phyloP scores from a whole-genome alignment of 2,797 vertebrate species.

The Nannoperca obscura region DNA sequence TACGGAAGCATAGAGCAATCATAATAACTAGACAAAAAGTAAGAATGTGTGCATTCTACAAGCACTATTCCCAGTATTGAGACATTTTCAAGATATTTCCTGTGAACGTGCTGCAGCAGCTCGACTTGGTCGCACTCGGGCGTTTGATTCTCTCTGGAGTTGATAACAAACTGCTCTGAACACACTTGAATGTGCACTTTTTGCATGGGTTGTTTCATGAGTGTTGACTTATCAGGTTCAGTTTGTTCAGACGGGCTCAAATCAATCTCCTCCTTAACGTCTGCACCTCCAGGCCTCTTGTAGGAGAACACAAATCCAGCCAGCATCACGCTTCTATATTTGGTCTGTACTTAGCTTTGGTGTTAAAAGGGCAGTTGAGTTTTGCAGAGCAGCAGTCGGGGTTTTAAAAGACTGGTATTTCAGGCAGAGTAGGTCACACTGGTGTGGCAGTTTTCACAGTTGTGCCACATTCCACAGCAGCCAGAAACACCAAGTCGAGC shows the following conservation, averaged over 20 bases:
- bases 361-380: not conserved
- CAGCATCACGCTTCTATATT: no score
- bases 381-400: not conserved
- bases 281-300: not conserved
- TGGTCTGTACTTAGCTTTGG: not conserved
- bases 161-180: not conserved
- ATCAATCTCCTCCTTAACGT: not conserved
- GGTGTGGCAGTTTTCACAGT: slow-evolving; percentile 12
- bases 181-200: not conserved
- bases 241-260: not conserved
- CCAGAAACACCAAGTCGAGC: not conserved
- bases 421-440: slow-evolving; percentile 37
- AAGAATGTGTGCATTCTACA: no score
- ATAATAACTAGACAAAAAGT: no score
- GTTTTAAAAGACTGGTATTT: slow-evolving; percentile 30
- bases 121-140: not conserved
- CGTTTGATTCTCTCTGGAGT: not conserved
- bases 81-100: no score
- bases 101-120: not conserved
- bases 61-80: no score
- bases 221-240: not conserved
- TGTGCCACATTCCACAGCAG: slow-evolving; percentile 54
- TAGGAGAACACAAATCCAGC: not conserved
- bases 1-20: no score
- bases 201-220: not conserved